A percentile compares a stretch with the other conserved stretches of the same genome.
phyloP scores from a whole-genome alignment of 2,888 invertebrate species.

The Tetropium fuscum region DNA sequence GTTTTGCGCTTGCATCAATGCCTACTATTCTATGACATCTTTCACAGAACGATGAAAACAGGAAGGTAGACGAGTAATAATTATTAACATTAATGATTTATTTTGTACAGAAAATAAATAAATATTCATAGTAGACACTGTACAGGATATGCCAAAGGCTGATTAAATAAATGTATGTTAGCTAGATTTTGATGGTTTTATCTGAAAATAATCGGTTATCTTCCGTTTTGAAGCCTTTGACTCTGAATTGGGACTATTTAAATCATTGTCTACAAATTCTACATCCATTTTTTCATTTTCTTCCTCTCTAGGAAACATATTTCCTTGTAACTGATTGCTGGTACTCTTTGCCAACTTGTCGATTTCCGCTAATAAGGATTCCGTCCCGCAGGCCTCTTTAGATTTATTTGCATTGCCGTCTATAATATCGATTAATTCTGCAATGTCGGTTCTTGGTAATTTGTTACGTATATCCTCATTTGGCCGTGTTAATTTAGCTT shows the following conservation, averaged over 20 bases:
- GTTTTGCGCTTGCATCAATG: too few species aligned
- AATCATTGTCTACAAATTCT: slow-evolving; percentile 21
- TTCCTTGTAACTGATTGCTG: not conserved
- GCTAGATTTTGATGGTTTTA: slow-evolving; percentile 17
- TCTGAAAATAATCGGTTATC: slow-evolving; percentile 53
- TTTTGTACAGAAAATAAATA: too few species aligned
- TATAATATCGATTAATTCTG: slow-evolving; percentile 50
- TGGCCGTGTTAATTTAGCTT: slow-evolving; percentile 29
- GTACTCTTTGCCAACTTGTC: slow-evolving; percentile 40
- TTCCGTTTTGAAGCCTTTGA: slow-evolving; percentile 41
- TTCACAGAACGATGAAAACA: too few species aligned
- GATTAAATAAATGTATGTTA: slow-evolving; percentile 8
- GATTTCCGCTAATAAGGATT: slow-evolving; percentile 42
- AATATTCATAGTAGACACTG: too few species aligned
- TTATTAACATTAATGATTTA: too few species aligned
- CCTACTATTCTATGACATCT: too few species aligned
- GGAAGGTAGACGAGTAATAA: too few species aligned
- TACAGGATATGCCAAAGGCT: too few species aligned
- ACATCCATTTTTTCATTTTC: slow-evolving; percentile 40
- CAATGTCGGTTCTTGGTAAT: slow-evolving; percentile 47
- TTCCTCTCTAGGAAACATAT: slow-evolving; percentile 1
- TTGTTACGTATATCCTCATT: slow-evolving; percentile 37
- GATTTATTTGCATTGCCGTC: slow-evolving; percentile 48
- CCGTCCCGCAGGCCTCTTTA: slow-evolving; percentile 27
- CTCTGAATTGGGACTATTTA: slow-evolving; percentile 7